Evolutionary conservation across 2,888 invertebrate genomes (phyloP), one percentile per base, ranked within the genome.

Genomic region (Nematopogon swammerdamellus): DNA sequence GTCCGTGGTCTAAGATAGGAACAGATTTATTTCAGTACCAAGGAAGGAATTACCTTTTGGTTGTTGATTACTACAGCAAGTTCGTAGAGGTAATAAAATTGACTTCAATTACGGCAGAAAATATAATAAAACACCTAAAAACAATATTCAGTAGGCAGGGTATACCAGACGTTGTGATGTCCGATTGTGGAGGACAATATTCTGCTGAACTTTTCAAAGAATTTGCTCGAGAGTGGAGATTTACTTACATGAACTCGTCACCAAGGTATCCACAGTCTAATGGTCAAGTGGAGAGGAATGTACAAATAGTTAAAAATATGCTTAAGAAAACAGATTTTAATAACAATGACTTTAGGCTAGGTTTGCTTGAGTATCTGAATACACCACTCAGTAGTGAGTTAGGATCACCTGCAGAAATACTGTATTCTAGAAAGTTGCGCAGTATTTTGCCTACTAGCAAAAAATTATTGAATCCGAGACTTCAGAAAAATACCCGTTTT

Each of bases 191-290:
- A 3, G 49, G 49, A n/a, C 48, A 51, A 45, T 50, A 45, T 25
- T n/a, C 10, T 29, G 45, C 49, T 1, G 17, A 18, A 6, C 44
- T 51, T 1, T 56, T 58, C 46, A 45, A 47, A 45, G 19, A 19
- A 2, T 58, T 59, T 49, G 17, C 48, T 1, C n/a, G 20, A 1
- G 29, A 53, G 1, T 59, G 57, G 59, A 52, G 50, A 16, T 51
- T 58, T 25, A 19, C n/a, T 1, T 55, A 56, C 16, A 30, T 54
- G 0, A 58, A 55, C 1, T 56, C 56, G 1, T 57, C 55, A 0
- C 55, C 56, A 0, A 16, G 51, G 6, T 56, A 56, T 48, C 48
- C 55, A 1, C 54, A 56, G 20, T 54, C 57, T 0, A 58, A 58
- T 16, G 57, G 58, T 1, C 51, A 52, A 5, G 53, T 50, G 6